Evolutionary conservation across 2,113 vertebrate genomes (phyloP), one percentile per base, ranked within the genome.

Genomic region (Gallinago undulata): DNA sequence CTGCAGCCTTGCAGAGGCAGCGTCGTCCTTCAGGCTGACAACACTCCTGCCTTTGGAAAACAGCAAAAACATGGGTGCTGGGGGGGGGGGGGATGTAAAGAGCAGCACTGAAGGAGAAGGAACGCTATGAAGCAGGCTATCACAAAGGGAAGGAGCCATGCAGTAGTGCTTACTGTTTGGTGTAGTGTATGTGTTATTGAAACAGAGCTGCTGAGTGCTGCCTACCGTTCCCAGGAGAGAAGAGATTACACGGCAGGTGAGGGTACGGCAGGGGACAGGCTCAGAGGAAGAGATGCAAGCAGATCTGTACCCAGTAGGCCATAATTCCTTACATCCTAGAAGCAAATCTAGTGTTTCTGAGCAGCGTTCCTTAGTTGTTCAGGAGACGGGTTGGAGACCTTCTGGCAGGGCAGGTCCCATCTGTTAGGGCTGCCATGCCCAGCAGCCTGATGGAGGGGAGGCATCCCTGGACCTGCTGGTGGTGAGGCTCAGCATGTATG

Each of bases 331-430:
- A 73, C n/a, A 93, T 73, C 89, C 87, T 89, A 66, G 89, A 87
- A 91, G 74, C 70, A 95, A 87, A 79, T 37, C 50, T 50, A 57
- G 27, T 94, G 37, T 27, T 89, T 67, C 84, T n/a, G 22, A 93
- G 84, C 62, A 88, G 48, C 87, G 73, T 87, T 91, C 74, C 69
- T 79, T 35, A 48, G 93, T 87, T 82, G 91, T 95, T 96, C 23
- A 84, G 74, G 93, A 96, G 63, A 79, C 0, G 0, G 39, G 24
- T 75, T 89, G 76, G 87, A 93, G 86, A 66, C 69, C 77, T 81
- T 57, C 94, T 83, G 77, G 60, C 74, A 64, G 16, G 89, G 64
- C 62, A 84, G 33, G 23, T 24, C 57, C 87, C 91, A 93, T 94
- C 94, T 96, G 89, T 95, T 37, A 25, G 66, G 51, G 66, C 43